Evolutionary conservation across 2,888 invertebrate genomes (phyloP).

Genomic region (Caenorhabditis sp.): DNA sequence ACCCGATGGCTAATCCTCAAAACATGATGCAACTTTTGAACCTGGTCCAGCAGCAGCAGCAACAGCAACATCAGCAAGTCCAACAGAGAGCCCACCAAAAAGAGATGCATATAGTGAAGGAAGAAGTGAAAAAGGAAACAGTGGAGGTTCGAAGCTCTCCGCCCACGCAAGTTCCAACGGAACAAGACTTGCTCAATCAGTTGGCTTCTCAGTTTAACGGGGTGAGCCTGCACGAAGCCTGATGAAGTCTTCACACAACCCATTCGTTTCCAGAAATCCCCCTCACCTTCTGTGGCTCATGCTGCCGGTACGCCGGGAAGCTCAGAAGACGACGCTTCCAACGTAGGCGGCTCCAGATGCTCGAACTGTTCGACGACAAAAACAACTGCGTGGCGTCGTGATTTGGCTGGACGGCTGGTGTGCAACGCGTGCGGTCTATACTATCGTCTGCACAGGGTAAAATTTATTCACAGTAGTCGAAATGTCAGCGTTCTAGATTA

Average conservation of each 20-base stretch:
- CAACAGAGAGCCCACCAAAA: constrained; percentile 7
- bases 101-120: constrained; percentile 14
- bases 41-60: constrained; percentile 59
- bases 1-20: constrained; percentile 55
- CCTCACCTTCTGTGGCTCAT: constrained; percentile 15
- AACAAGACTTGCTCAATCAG: constrained; percentile 35
- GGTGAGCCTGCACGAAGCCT: too few species aligned
- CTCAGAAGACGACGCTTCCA: constrained; percentile 63
- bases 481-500: background rate
- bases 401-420: constrained; percentile 79
- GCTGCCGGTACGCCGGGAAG: background rate
- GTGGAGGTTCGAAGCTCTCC: constrained; percentile 3
- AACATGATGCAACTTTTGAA: constrained; percentile 62
- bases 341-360: constrained; percentile 76
- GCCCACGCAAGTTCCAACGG: background rate
- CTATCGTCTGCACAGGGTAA: constrained; percentile 81
- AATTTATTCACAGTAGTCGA: background rate
- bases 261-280: constrained; percentile 27
- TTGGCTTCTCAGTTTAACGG: constrained; percentile 39
- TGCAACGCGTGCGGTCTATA: constrained; percentile 83
- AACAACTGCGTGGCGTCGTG: constrained; percentile 83
- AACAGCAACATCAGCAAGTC: constrained; percentile 23
- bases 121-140: constrained; percentile 47
- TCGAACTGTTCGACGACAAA: constrained; percentile 82
- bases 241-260: background rate